Evolutionary conservation across 1,140 invertebrate genomes (phyloP), one percentile per base, ranked within the genome.

Genomic region (Drosophila repletoides): DNA sequence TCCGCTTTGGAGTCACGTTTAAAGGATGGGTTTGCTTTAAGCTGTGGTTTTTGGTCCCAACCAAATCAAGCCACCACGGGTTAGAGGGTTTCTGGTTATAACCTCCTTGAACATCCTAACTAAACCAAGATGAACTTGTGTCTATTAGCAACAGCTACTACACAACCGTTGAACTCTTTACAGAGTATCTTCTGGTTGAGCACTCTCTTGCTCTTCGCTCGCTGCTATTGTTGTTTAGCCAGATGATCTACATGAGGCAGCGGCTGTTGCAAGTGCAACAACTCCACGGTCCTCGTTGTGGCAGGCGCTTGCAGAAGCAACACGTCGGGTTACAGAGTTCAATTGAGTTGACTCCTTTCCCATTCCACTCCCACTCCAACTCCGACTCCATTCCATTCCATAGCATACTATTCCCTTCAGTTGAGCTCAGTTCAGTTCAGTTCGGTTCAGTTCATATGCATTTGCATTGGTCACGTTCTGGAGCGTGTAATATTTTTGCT

Each of bases 381-480:
- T n/a, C 29, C 43, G 15, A 9, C 19, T 7, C 45, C 43, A 43
- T 10, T 6, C 51, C 14, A 41, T 6, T 26, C 49, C 59, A 28
- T 9, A 7, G 9, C 19, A 33, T 31, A 24, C 21, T 34, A 28
- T n/a, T 14, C 2, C 7, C 24, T 15, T 15, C 19, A 15, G 48
- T 29, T 24, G 21, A 12, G 29, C 53, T 21, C 24, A 17, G 28
- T 9, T 15, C 15, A 24, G 14, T 17, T 28, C 12, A 21, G 19
- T 22, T 7, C 19, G 14, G 38, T 63, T 43, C 34, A 48, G 49
- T 74, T 76, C 80, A 86, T 84, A 86, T 86, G 80, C 63, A 84
- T 84, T 84, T 86, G 80, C 80, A 86, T 84, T 76, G 79, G 79
- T 84, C 80, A 84, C 80, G 80, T 84, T 84, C 72, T 63, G 59